Conservation (phyloP, 2,113 vertebrate species). For the Ceyx margarethae region DNA sequence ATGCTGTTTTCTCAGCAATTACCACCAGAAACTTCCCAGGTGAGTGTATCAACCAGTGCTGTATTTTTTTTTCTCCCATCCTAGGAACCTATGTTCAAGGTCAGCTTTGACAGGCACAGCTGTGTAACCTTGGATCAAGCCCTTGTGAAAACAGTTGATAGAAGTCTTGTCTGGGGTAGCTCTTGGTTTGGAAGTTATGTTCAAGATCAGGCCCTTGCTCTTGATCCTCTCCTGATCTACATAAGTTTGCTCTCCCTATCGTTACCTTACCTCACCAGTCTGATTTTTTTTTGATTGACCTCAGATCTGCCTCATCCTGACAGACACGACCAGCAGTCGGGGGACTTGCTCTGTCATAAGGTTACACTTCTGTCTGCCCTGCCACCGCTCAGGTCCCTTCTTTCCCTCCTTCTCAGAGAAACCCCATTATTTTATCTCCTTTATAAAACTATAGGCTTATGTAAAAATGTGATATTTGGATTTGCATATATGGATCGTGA, state of each 20-base stretch:
- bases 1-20: background rate
- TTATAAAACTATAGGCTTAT: background rate
- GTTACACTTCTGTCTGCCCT: background rate
- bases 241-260: background rate
- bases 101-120: background rate
- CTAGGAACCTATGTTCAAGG: background rate
- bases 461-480: background rate
- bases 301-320: background rate
- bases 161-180: background rate
- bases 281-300: background rate
- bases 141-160: background rate
- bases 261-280: background rate
- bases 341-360: background rate
- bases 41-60: rapidly evolving
- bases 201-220: background rate
- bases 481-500: background rate
- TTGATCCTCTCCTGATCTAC: rapidly evolving
- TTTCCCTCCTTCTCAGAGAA: rapidly evolving
- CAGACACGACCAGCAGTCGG: rapidly evolving
- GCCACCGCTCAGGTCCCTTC: background rate
- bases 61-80: background rate
- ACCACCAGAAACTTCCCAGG: background rate
- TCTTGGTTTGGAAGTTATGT: rapidly evolving
- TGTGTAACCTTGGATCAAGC: background rate
- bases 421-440: background rate